phyloP scores from a whole-genome alignment of 2,888 invertebrate genomes.

The Hedychridium roseum region DNA sequence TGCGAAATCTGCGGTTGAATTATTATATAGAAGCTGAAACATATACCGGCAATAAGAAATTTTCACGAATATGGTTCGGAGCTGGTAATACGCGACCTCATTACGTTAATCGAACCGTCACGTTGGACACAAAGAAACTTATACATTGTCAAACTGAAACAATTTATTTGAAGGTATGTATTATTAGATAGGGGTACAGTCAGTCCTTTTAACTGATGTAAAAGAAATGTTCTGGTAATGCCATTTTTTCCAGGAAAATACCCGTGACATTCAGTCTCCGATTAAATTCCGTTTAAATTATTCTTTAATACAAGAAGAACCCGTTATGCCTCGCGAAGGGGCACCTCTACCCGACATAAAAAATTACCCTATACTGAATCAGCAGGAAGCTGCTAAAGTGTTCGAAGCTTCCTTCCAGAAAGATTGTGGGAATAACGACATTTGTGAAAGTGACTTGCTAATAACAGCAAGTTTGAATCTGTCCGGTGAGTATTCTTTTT shows the following conservation, averaged over 20 bases:
- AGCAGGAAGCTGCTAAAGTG: conserved; percentile 80
- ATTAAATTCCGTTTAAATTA: conserved; percentile 88
- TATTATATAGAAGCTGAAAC: conserved; percentile 87
- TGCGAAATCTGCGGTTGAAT: conserved; percentile 68
- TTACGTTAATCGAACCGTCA: conserved; percentile 71
- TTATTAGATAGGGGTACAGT: background rate
- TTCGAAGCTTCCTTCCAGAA: conserved; percentile 90
- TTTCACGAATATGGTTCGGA: conserved; percentile 83
- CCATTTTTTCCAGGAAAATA: conserved; percentile 70
- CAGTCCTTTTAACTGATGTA: background rate
- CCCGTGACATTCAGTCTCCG: conserved; percentile 87
- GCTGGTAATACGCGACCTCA: conserved; percentile 67
- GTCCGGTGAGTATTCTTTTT: conserved; percentile 60
- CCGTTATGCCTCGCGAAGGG: conserved; percentile 66
- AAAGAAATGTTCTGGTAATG: conserved; percentile 1
- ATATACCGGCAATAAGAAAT: conserved; percentile 76
- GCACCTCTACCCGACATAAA: conserved; percentile 74
- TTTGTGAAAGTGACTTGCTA: conserved; percentile 84
- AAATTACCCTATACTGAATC: conserved; percentile 87
- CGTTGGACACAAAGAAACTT: conserved; percentile 68
- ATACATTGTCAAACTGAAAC: conserved; percentile 78
- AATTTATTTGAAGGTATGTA: conserved; percentile 78
- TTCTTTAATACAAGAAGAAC: conserved; percentile 76
- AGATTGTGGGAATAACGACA: conserved; percentile 88
- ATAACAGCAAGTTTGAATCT: conserved; percentile 72